A percentile compares a stretch with the other conserved stretches of the same genome.
Conservation (phyloP, 2,888 invertebrate genomes). For the Cosmia pyralina region DNA sequence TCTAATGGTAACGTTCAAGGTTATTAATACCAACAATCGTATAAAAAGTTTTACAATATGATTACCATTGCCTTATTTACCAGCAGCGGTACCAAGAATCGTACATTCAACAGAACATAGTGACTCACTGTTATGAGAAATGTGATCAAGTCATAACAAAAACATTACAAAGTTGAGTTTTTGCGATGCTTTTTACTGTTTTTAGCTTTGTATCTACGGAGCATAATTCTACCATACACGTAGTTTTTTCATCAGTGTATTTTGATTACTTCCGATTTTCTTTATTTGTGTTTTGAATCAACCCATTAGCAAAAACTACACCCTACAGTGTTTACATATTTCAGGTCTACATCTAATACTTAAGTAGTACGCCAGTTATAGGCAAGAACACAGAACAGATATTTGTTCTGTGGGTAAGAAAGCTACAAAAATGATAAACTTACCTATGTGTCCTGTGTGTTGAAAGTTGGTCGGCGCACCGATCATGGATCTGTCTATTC, state of each 20-base stretch:
- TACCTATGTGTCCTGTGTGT: conserved; percentile 94
- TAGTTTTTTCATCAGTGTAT: background rate
- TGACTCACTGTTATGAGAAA: conserved; percentile 55
- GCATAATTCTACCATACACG: background rate
- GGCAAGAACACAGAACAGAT: too few species aligned
- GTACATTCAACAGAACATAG: conserved; percentile 31
- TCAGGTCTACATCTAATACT: too few species aligned
- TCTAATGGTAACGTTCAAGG: conserved; percentile 9
- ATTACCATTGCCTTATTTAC: conserved; percentile 36
- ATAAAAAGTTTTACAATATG: conserved; percentile 24
- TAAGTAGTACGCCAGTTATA: too few species aligned
- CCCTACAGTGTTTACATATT: background rate
- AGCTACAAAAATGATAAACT: conserved; percentile 53
- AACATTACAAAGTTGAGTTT: conserved; percentile 25
- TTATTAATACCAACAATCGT: conserved; percentile 11
- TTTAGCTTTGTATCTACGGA: conserved; percentile 4
- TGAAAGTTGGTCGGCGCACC: conserved; percentile 98
- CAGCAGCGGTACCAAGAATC: conserved; percentile 51
- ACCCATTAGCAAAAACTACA: background rate
- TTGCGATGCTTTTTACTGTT: conserved; percentile 30
- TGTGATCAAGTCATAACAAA: conserved; percentile 44
- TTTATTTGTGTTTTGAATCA: background rate
- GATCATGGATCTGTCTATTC: conserved; percentile 98
- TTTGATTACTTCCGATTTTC: conserved; percentile 14
- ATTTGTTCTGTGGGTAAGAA: too few species aligned